Base-by-base conservation (phyloP, 2,888 invertebrate species). In the Synanthedon formicaeformis region DNA sequence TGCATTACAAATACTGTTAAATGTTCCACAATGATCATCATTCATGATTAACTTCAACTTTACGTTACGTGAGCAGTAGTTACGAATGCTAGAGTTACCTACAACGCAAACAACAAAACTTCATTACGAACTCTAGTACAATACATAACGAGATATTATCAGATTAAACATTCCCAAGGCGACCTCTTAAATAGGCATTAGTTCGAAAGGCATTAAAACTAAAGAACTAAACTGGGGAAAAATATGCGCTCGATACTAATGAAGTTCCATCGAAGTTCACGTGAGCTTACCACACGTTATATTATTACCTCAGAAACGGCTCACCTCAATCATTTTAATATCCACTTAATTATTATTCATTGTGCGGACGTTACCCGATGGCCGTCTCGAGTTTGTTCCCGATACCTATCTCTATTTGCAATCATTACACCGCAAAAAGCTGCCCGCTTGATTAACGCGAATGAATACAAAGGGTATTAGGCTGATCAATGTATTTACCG, bases 261-360 rank as follows among this genome's bases (percentile, higher is more conserved):
- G 69, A 78, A 74, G 66, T 71, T 68, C 71, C 10, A 34, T 34
- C 34, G 34, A 8, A 67, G 78, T 81, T 75, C 80, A 76, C 75
- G 74, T 71, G 61, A 71, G 74, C 74, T 75, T 78, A 73, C 66
- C 66, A 73, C 74, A 71, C 73, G 70, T 70, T 69, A 69, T 70
- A 69, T 73, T 73, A 23, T 23, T 34, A 74, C 74, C 69, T 71
- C 65, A 68, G 71, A 65, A 72, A 67, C 64, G 62, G 65, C 62
- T 67, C 70, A 71, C 71, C 74, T 75, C 69, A 71, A 76, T 78
- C 74, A 77, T 78, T 75, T 73, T 74, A 78, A 79, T 74, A 69
- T 61, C 60, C 66, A 55, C 76, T 75, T 74, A 75, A 78, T 78
- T 78, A 78, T 72, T 71, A 77, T 78, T 78, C 69, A 77, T 69